Percentiles rank a stretch among this genome's conserved stretches.
Conservation (phyloP, 1,140 invertebrate genomes). For the Atta cephalotes region DNA sequence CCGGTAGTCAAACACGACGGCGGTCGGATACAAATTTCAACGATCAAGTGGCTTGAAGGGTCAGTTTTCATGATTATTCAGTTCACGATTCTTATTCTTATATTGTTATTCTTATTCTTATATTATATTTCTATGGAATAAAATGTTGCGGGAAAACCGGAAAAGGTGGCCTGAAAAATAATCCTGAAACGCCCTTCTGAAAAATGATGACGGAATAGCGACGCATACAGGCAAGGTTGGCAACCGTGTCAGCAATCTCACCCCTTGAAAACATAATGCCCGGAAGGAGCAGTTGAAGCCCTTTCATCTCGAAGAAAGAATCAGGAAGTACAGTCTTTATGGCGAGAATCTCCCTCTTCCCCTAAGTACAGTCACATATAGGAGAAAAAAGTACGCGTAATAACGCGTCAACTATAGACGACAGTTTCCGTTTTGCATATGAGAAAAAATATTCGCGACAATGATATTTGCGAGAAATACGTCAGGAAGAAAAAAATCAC, state of each 20-base stretch:
- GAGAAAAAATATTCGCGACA: neutral
- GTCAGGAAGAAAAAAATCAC: neutral
- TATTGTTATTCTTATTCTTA: neutral
- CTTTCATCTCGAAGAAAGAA: conserved; percentile 65
- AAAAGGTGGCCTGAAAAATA: conserved; percentile 42
- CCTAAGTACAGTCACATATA: neutral
- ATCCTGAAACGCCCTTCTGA: conserved; percentile 6
- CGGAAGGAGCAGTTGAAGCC: conserved; percentile 50
- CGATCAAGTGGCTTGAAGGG: neutral
- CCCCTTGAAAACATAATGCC: conserved; percentile 61
- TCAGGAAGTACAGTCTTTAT: conserved; percentile 39
- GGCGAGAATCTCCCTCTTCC: neutral
- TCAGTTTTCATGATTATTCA: conserved; percentile 24
- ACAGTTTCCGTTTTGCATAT: conserved; percentile 7
- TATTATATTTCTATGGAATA: conserved; percentile 4
- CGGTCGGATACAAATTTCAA: conserved; percentile 34
- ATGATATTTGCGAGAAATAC: neutral
- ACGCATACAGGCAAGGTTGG: conserved; percentile 42
- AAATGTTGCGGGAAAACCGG: neutral
- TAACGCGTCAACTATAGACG: neutral
- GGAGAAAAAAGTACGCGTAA: conserved; percentile 31
- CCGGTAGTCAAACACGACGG: conserved; percentile 5
- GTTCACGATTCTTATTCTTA: neutral
- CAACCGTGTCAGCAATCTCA: conserved; percentile 41
- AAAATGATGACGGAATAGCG: conserved; percentile 17